Evolutionary conservation across 1,140 invertebrate species (phyloP).

Genomic region (Teleogryllus occipitalis): DNA sequence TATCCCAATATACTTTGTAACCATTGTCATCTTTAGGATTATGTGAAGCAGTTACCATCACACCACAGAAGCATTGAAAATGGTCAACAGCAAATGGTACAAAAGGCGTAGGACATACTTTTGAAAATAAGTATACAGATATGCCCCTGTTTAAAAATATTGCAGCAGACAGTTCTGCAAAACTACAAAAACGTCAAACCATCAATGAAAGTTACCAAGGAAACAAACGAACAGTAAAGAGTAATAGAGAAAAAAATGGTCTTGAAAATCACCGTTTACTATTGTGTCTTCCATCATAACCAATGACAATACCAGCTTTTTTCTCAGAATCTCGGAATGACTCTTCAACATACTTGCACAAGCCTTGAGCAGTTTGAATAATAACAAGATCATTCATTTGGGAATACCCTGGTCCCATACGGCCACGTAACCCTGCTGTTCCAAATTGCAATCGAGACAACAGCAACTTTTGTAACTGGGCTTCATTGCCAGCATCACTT

Average conservation of each 20-base stretch:
- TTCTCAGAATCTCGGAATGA: slow-evolving; percentile 37
- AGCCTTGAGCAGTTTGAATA: slow-evolving; percentile 90
- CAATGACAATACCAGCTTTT: slow-evolving; percentile 73
- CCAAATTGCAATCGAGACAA: slow-evolving; percentile 70
- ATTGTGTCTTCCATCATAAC: slow-evolving; percentile 92
- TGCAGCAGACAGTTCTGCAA: slow-evolving; percentile 79
- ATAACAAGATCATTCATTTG: slow-evolving; percentile 97
- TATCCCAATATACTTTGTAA: slow-evolving; percentile 95
- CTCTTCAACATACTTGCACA: slow-evolving; percentile 68
- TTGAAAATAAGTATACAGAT: slow-evolving; percentile 74
- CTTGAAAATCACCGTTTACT: slow-evolving; percentile 60
- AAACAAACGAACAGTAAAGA: not conserved
- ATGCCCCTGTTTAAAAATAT: slow-evolving; percentile 73
- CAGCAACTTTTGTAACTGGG: slow-evolving; percentile 48
- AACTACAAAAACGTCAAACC: slow-evolving; percentile 47
- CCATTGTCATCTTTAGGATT: slow-evolving; percentile 99
- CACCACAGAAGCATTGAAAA: slow-evolving; percentile 64
- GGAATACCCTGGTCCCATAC: slow-evolving; percentile 86
- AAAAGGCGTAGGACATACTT: slow-evolving; percentile 85
- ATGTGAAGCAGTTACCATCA: slow-evolving; percentile 97
- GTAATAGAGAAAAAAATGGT: not conserved
- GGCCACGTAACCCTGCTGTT: slow-evolving; percentile 82
- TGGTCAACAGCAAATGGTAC: slow-evolving; percentile 73
- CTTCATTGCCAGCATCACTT: slow-evolving; percentile 39
- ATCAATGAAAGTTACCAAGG: not conserved